A percentile compares a stretch with the other conserved stretches of the same genome.
Evolutionary conservation across 92 coral and sea anemone genomes (phyloP).

Genomic region (Porites evermanni): DNA sequence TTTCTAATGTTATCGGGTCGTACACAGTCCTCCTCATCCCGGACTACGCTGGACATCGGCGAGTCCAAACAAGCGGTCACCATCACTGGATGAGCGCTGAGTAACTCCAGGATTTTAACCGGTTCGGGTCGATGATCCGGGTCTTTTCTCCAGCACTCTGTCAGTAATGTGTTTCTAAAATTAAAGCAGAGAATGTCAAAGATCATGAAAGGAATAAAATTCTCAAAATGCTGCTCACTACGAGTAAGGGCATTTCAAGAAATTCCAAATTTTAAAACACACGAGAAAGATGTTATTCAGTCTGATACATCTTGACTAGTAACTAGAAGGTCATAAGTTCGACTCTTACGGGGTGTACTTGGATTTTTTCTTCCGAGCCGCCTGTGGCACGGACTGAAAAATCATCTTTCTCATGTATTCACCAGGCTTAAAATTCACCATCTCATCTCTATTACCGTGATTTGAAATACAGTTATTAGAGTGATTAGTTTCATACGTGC

Average conservation of each 20-base stretch:
- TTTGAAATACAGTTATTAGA: too few relatives aligned
- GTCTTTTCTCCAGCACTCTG: constrained; percentile 74
- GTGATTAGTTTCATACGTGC: too few relatives aligned
- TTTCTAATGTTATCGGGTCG: constrained; percentile 17
- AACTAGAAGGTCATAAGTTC: too few relatives aligned
- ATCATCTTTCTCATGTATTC: too few relatives aligned
- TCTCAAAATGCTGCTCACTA: not conserved
- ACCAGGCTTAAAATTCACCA: too few relatives aligned
- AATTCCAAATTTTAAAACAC: too few relatives aligned
- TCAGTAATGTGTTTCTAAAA: constrained; percentile 58
- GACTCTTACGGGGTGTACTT: too few relatives aligned
- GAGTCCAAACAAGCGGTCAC: constrained; percentile 70
- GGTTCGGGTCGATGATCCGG: constrained; percentile 81
- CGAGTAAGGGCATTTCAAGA: not conserved
- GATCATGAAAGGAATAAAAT: not conserved
- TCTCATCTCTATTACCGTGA: too few relatives aligned
- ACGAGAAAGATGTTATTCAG: too few relatives aligned
- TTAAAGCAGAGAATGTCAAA: not conserved
- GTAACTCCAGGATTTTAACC: constrained; percentile 52
- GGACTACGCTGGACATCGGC: constrained; percentile 72
- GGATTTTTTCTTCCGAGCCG: too few relatives aligned
- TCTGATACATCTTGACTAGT: too few relatives aligned
- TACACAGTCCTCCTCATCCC: constrained; percentile 56
- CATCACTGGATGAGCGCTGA: constrained; percentile 43
- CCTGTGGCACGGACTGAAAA: too few relatives aligned